phyloP scores from a whole-genome alignment of 2,888 invertebrate genomes.

The Pachycephus smyrnensis region DNA sequence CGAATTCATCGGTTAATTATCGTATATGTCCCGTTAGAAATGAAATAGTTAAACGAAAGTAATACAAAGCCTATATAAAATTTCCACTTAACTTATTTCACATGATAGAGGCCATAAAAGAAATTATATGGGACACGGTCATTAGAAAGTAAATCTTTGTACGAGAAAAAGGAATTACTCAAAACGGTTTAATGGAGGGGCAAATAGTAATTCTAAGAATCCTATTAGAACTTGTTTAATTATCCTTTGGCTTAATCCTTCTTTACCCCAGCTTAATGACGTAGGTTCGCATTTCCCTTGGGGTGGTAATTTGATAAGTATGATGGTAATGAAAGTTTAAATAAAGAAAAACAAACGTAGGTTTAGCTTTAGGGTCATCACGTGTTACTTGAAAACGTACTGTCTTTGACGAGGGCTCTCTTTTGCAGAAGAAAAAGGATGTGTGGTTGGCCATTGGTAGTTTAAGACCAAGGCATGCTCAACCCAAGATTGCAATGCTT shows the following conservation, averaged over 20 bases:
- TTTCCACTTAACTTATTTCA: background rate
- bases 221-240: background rate
- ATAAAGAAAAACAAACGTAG: background rate
- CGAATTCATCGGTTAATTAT: background rate
- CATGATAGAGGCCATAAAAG: background rate
- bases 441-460: conserved; percentile 67
- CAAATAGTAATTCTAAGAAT: background rate
- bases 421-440: conserved; percentile 67
- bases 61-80: background rate
- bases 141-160: background rate
- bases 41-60: background rate
- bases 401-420: conserved; percentile 67
- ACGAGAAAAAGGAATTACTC: background rate
- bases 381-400: conserved; percentile 61
- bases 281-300: background rate
- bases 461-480: conserved; percentile 66
- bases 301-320: background rate
- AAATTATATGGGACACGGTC: background rate
- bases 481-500: conserved; percentile 66
- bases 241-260: background rate
- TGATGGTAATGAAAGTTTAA: background rate
- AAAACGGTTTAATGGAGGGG: background rate
- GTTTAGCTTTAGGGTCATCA: conserved; percentile 53
- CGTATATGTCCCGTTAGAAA: background rate
- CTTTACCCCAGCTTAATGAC: background rate